Evolutionary conservation across 2,888 invertebrate species (phyloP).

Genomic region (Drosophila ezoana): DNA sequence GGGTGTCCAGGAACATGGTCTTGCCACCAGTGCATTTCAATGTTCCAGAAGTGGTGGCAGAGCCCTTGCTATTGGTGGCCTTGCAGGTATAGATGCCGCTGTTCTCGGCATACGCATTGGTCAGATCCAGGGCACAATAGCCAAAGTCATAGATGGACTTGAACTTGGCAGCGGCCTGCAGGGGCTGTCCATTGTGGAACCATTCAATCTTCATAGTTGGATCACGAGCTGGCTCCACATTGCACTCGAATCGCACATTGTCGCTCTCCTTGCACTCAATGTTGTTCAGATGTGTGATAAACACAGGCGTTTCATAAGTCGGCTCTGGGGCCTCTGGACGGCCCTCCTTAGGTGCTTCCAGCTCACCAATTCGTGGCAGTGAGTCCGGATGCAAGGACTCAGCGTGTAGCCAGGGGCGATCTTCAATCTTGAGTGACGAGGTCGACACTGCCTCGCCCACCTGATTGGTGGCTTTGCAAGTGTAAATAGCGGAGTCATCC

Average conservation of each 20-base stretch:
- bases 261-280: slow-evolving; percentile 95
- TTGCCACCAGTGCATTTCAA: slow-evolving; percentile 93
- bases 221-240: slow-evolving; percentile 96
- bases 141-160: slow-evolving; percentile 98
- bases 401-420: slow-evolving; percentile 94
- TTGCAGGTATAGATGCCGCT: slow-evolving; percentile 96
- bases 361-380: slow-evolving; percentile 92
- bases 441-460: slow-evolving; percentile 98
- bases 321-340: slow-evolving; percentile 91
- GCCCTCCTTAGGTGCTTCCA: slow-evolving; percentile 91
- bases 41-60: slow-evolving; percentile 95
- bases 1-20: slow-evolving; percentile 94
- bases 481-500: slow-evolving; percentile 97
- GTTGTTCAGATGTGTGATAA: slow-evolving; percentile 95
- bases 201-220: slow-evolving; percentile 96
- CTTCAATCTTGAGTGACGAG: slow-evolving; percentile 94
- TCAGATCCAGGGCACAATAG: slow-evolving; percentile 95
- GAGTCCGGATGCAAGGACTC: slow-evolving; percentile 96
- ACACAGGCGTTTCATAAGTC: slow-evolving; percentile 93
- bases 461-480: slow-evolving; percentile 96
- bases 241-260: slow-evolving; percentile 95
- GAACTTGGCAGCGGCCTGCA: slow-evolving; percentile 95
- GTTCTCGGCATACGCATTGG: slow-evolving; percentile 95
- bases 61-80: slow-evolving; percentile 94
- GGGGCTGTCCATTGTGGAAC: slow-evolving; percentile 96